Evolutionary conservation across 2,888 invertebrate species (phyloP).

Genomic region (Sphaeridia pumilis): DNA sequence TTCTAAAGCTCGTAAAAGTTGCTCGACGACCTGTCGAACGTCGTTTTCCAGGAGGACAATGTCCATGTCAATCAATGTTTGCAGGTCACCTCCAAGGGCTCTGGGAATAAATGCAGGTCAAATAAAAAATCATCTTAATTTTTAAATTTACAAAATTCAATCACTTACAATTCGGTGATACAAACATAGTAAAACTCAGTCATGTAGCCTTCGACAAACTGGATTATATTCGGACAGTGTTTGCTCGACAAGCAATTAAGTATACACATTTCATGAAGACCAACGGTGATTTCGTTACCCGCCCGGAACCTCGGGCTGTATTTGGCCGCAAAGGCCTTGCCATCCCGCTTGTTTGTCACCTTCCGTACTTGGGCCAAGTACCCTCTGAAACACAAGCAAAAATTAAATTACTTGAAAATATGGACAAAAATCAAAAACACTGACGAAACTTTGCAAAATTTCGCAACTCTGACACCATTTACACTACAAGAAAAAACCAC

Average conservation of each 20-base stretch:
- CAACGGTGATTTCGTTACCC: conserved; percentile 10
- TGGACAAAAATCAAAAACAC: background rate
- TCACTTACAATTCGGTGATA: conserved; percentile 13
- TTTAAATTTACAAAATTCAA: background rate
- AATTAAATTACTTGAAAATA: too few species aligned
- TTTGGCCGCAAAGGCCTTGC: conserved; percentile 44
- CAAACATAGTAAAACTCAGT: conserved; percentile 16
- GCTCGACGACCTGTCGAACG: conserved; percentile 37
- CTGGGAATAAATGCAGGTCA: too few species aligned
- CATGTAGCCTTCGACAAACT: conserved; percentile 14
- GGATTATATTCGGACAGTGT: conserved; percentile 6
- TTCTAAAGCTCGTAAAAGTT: conserved; percentile 46
- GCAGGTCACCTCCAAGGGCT: conserved; percentile 49
- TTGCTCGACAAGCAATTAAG: conserved; percentile 9
- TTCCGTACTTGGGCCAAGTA: conserved; percentile 14
- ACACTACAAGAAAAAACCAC: too few species aligned
- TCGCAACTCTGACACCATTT: too few species aligned
- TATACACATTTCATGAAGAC: conserved; percentile 13
- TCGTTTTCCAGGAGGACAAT: conserved; percentile 44
- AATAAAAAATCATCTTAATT: conserved; percentile 13
- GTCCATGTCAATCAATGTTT: conserved; percentile 46
- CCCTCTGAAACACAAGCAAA: conserved; percentile 3
- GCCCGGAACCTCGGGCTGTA: conserved; percentile 42
- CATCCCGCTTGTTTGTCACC: conserved; percentile 8
- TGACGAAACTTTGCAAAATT: background rate